Evolutionary conservation across 2,888 invertebrate species (phyloP).

Genomic region (Pseudococcus jackbeardsleyi): DNA sequence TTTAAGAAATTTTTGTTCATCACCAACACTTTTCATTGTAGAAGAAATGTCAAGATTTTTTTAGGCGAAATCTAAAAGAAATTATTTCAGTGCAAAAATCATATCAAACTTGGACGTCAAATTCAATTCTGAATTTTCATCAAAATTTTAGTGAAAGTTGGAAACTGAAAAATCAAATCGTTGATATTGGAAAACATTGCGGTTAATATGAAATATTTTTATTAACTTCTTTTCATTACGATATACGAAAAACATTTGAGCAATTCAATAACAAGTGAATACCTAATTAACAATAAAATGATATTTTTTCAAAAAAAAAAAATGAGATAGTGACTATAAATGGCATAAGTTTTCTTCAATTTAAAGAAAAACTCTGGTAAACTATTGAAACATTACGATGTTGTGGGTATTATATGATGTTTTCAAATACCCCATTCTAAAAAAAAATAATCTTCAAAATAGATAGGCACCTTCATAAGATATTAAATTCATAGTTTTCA

Average conservation of each 20-base stretch:
- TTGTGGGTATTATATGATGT: not conserved
- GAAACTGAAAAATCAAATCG: not conserved
- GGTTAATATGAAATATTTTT: not conserved
- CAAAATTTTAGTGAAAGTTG: too few species aligned
- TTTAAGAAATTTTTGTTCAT: too few species aligned
- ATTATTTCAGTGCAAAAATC: too few species aligned
- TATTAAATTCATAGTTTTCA: not conserved
- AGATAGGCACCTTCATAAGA: too few species aligned
- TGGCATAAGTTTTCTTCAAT: not conserved
- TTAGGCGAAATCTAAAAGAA: too few species aligned
- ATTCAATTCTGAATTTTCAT: too few species aligned
- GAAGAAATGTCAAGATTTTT: too few species aligned
- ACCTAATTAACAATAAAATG: not conserved
- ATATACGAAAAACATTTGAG: constrained; percentile 3
- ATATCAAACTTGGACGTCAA: too few species aligned
- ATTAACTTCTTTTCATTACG: not conserved
- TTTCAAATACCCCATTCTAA: not conserved
- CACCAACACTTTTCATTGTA: too few species aligned
- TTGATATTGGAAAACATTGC: not conserved
- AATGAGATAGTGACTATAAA: not conserved
- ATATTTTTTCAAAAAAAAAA: not conserved
- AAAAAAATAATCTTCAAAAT: too few species aligned
- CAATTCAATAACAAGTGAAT: constrained; percentile 7
- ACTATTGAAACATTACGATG: not conserved
- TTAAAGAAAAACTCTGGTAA: not conserved